These are phyloP conservation scores for Sphyrna mokarran DNA, from an alignment of 2,113 vertebrate genomes.

Conservation along the genomic window DNA sequence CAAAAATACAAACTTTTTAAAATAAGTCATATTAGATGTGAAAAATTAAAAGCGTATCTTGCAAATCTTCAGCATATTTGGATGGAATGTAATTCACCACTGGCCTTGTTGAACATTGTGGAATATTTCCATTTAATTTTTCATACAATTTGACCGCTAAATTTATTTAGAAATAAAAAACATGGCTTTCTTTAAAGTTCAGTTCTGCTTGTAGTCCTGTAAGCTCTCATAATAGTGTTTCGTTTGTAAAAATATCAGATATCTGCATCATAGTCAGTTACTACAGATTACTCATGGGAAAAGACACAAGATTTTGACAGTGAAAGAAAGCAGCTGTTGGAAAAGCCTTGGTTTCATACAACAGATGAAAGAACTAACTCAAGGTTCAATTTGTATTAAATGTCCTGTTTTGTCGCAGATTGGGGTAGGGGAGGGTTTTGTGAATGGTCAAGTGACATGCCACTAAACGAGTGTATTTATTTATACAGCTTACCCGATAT, in stretches of 20 bases:
- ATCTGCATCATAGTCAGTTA: neutral
- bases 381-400: slow-evolving; percentile 64
- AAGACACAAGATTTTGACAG: slow-evolving; percentile 50
- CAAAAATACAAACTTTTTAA: neutral
- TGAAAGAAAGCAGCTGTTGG: slow-evolving; percentile 73
- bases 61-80: too few species aligned
- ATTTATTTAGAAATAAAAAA: neutral
- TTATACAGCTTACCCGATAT: slow-evolving; percentile 27
- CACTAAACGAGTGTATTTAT: slow-evolving; percentile 42
- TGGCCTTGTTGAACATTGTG: neutral
- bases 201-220: neutral
- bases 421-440: neutral
- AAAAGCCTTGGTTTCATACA: slow-evolving; percentile 53
- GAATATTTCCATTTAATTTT: neutral
- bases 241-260: neutral
- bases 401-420: slow-evolving; percentile 57
- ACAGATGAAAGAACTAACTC: slow-evolving; percentile 60
- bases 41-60: neutral
- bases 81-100: neutral
- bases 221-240: neutral
- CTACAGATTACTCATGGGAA: slow-evolving; percentile 38
- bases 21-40: neutral
- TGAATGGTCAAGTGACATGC: neutral
- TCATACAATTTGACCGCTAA: neutral
- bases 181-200: slow-evolving; percentile 1